phyloP scores from a whole-genome alignment of 2,888 invertebrate genomes.

The Spicauda simplicius region DNA sequence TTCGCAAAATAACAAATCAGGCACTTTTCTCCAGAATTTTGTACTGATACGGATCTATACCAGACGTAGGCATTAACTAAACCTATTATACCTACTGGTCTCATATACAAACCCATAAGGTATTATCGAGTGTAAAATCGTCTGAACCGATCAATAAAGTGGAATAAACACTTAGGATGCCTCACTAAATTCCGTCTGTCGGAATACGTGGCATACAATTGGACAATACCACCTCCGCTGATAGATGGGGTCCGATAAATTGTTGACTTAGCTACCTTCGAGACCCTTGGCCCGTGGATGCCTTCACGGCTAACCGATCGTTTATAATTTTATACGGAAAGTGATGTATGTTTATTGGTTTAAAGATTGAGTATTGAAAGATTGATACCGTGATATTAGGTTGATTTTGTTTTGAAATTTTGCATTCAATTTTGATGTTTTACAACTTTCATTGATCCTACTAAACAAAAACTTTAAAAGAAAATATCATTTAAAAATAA shows the following conservation, averaged over 20 bases:
- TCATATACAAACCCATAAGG: neutral
- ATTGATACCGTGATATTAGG: neutral
- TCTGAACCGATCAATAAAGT: constrained; percentile 50
- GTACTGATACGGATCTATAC: no score
- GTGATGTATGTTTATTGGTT: constrained; percentile 11
- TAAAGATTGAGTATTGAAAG: neutral
- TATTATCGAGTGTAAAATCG: neutral
- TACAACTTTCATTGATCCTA: no score
- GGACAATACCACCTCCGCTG: constrained; percentile 64
- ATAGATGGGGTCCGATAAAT: constrained; percentile 74
- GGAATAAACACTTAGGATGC: constrained; percentile 49
- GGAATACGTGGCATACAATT: constrained; percentile 50
- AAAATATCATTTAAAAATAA: no score
- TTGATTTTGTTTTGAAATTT: neutral
- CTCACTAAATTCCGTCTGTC: constrained; percentile 55
- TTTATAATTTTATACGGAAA: constrained; percentile 26
- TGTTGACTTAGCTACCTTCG: constrained; percentile 58
- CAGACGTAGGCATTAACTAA: no score
- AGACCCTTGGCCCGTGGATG: constrained; percentile 42
- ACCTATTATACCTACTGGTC: no score
- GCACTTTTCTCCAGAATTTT: no score
- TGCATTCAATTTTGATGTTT: no score
- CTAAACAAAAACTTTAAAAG: no score
- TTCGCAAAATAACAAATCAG: no score
- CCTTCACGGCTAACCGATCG: constrained; percentile 46